Base-by-base conservation (phyloP, 2,888 invertebrate genomes). In the Leptura quadrifasciata region DNA sequence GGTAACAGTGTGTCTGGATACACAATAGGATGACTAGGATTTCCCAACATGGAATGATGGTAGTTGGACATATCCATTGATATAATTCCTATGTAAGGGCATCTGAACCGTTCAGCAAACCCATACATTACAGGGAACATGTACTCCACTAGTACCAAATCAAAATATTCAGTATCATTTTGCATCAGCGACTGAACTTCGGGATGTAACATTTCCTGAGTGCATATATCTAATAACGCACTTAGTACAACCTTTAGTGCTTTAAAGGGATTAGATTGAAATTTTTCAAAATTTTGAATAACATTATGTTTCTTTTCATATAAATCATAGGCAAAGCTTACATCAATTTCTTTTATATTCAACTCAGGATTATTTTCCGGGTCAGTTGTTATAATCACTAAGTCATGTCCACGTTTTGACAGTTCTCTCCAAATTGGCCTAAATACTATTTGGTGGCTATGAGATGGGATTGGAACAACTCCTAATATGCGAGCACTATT, bases 311-410 rank as follows among this genome's bases (percentile, higher is more conserved):
- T n/a, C 2, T n/a, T 21, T 6, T 6, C 5, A 39, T 12, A 60
- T 4, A 76, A 17, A 6, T 76, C 58, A 67, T 73, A 73, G 6
- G 69, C 52, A 20, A 21, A 71, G 58, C 70, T 60, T 54, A 84
- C 55, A 70, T 83, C 80, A 17, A 84, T 82, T 79, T 84, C 82
- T 52, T 75, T 77, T 12, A 75, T 67, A 3, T 84, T 80, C 0
- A 89, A 81, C 2, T 83, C 80, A 10, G 82, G 69, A 65, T 90
- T 88, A 31, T 89, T 88, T 0, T 90, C 81, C 17, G 82, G 82
- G 75, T 83, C 82, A 4, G 81, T 79, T 2, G 83, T 83, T 15
- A 83, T 58, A 15, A 83, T 31, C 0, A 81, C 81, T n/a, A 85
- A 74, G 65, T 85, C 79, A 54, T 85, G 85, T 2, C 85, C 85